A percentile compares a stretch with the other conserved stretches of the same genome.
Evolutionary conservation across 2,113 vertebrate genomes (phyloP).

Genomic region (Malurus cyaneus): DNA sequence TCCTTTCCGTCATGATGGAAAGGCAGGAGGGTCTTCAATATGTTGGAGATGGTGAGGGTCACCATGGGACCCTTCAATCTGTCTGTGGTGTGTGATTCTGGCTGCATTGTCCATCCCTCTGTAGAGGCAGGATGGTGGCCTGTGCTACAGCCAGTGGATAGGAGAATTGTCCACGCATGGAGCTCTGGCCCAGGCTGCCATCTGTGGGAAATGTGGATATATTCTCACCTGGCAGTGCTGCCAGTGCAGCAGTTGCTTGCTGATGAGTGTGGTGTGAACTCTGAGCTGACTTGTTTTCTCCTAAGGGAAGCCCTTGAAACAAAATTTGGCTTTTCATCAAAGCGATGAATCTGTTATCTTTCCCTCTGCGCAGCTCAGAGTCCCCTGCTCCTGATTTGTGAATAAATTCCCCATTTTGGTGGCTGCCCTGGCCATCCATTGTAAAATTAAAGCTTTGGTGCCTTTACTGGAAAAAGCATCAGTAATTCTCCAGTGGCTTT

Average conservation of each 20-base stretch:
- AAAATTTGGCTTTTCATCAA: slow-evolving; percentile 69
- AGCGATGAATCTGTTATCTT: slow-evolving; percentile 70
- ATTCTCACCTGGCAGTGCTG: not conserved
- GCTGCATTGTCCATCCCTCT: not conserved
- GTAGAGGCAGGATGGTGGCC: not conserved
- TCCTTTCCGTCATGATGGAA: accelerated
- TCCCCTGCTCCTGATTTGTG: slow-evolving; percentile 55
- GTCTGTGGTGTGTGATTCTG: accelerated
- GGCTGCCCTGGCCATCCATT: slow-evolving; percentile 58
- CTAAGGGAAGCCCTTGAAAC: slow-evolving; percentile 11
- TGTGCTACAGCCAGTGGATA: not conserved
- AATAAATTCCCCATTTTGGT: slow-evolving; percentile 69
- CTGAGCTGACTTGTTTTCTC: slow-evolving; percentile 1
- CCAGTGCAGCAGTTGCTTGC: not conserved
- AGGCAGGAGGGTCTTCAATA: not conserved
- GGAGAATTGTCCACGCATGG: accelerated
- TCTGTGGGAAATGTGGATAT: not conserved
- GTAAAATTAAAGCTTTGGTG: slow-evolving; percentile 66
- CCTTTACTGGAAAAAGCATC: slow-evolving; percentile 49
- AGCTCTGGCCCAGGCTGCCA: not conserved
- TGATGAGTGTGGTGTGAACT: not conserved
- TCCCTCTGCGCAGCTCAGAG: slow-evolving; percentile 39
- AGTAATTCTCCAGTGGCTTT: slow-evolving; percentile 47
- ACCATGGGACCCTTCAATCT: not conserved
- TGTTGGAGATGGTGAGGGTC: not conserved